Conservation (phyloP, 2,113 vertebrate genomes). For the Struthidea cinerea region DNA sequence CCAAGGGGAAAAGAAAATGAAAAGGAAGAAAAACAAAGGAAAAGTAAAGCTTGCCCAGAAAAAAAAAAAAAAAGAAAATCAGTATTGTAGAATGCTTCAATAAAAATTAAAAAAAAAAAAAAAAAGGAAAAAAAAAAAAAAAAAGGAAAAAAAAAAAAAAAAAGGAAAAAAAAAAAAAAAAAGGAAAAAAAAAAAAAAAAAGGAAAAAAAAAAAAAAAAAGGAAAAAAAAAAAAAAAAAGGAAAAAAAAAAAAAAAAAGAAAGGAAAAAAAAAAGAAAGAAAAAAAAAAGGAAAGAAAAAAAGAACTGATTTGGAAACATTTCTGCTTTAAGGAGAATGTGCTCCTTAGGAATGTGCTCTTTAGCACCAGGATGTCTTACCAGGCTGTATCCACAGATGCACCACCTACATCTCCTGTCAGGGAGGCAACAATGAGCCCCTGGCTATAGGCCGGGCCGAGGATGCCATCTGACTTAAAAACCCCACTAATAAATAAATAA, state of each 20-base stretch:
- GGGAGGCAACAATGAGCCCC: background rate
- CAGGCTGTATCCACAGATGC: background rate
- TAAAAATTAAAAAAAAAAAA: too few species aligned
- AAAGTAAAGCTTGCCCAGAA: background rate
- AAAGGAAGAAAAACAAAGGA: background rate
- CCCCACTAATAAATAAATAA: background rate
- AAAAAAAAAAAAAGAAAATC: background rate
- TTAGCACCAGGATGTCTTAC: background rate
- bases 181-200: background rate
- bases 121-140: too few species aligned
- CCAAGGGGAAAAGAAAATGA: background rate
- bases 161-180: too few species aligned
- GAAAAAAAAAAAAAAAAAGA: too few species aligned
- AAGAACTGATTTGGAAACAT: background rate
- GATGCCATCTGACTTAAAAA: background rate
- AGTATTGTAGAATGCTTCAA: background rate
- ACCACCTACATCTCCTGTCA: background rate
- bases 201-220: background rate
- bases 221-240: too few species aligned
- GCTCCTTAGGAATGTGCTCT: background rate
- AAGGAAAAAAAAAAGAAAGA: too few species aligned
- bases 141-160: too few species aligned
- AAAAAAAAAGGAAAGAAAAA: background rate
- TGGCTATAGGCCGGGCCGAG: background rate
- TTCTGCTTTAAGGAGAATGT: background rate